These are phyloP conservation scores for Synergus laeviventris DNA, from an alignment of 2,888 invertebrate species.

Conservation along the genomic window DNA sequence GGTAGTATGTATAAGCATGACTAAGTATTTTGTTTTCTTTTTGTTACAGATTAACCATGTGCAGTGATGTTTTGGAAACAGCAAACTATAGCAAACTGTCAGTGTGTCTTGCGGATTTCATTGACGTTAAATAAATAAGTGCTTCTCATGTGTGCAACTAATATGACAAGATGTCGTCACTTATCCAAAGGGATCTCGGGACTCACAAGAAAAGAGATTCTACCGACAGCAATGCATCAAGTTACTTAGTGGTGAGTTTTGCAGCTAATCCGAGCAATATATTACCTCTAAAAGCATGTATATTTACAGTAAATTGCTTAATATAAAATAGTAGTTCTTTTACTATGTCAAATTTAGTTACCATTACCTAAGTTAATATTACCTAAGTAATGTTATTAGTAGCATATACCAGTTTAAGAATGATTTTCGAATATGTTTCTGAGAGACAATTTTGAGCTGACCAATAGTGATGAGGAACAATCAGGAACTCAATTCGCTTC, in stretches of 20 bases:
- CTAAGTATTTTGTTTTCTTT: not conserved
- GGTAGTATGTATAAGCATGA: not conserved
- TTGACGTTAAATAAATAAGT: slow-evolving; percentile 40
- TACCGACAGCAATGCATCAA: slow-evolving; percentile 71
- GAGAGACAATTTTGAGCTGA: slow-evolving; percentile 19
- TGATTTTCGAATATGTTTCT: not conserved
- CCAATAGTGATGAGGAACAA: slow-evolving; percentile 16
- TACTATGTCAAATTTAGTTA: too few species aligned
- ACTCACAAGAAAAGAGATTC: slow-evolving; percentile 70
- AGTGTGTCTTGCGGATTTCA: not conserved
- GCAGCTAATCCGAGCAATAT: not conserved
- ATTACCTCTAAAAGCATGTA: not conserved
- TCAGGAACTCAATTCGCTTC: slow-evolving; percentile 35
- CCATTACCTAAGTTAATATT: too few species aligned
- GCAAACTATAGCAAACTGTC: not conserved
- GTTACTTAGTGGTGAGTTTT: slow-evolving; percentile 69
- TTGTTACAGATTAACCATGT: not conserved
- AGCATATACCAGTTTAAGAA: not conserved
- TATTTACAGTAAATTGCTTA: not conserved
- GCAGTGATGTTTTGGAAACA: not conserved
- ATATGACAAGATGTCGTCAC: slow-evolving; percentile 70
- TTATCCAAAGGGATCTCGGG: slow-evolving; percentile 67
- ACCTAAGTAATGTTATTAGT: too few species aligned
- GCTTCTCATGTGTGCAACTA: slow-evolving; percentile 55
- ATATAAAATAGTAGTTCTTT: not conserved